Conservation (phyloP, 2,888 invertebrate genomes). For the Perizoma affinitatum region DNA sequence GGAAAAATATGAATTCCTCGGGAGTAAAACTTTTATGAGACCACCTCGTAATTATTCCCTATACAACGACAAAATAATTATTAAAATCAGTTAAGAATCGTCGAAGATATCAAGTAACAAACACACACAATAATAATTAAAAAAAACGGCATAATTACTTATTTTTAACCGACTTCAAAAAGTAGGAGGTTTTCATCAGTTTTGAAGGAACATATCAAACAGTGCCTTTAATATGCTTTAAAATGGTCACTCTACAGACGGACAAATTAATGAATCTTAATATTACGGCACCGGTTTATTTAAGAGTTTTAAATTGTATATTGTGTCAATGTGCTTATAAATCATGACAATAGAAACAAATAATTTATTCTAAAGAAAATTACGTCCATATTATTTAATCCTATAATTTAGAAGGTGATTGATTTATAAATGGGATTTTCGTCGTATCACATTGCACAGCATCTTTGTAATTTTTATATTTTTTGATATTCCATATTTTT, state of each 20-base stretch:
- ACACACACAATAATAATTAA: too few species aligned
- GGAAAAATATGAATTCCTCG: too few species aligned
- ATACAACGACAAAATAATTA: too few species aligned
- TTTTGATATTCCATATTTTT: not conserved
- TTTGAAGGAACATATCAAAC: too few species aligned
- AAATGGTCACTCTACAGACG: slow-evolving; percentile 44
- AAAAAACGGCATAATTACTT: too few species aligned
- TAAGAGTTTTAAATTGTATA: slow-evolving; percentile 31
- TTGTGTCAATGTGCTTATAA: slow-evolving; percentile 38
- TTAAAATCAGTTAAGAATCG: too few species aligned
- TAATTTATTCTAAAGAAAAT: slow-evolving; percentile 29
- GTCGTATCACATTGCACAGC: not conserved
- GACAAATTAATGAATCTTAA: slow-evolving; percentile 36
- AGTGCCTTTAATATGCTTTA: too few species aligned
- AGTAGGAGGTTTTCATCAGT: too few species aligned
- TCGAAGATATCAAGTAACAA: too few species aligned
- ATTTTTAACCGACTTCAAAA: too few species aligned
- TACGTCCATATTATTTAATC: slow-evolving; percentile 13
- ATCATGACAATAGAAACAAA: slow-evolving; percentile 35
- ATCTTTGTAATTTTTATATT: not conserved
- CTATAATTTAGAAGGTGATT: slow-evolving; percentile 3
- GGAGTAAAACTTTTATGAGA: too few species aligned
- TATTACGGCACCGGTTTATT: slow-evolving; percentile 44
- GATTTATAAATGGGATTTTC: not conserved
- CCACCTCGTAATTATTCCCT: too few species aligned